These are phyloP conservation scores for Notodonta ziczac DNA, from an alignment of 2,888 invertebrate genomes.

Conservation along the genomic window DNA sequence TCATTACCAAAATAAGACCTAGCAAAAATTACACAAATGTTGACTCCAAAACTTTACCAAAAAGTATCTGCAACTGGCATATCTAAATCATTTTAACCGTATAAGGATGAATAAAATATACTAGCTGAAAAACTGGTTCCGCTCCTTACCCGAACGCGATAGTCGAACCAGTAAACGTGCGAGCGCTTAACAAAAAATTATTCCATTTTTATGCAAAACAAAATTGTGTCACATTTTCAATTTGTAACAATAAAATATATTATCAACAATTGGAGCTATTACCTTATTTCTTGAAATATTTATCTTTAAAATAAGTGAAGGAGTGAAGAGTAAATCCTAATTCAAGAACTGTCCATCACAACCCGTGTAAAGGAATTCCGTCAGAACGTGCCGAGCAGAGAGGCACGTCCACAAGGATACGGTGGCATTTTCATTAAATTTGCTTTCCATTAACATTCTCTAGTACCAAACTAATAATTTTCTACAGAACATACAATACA, in stretches of 20 bases:
- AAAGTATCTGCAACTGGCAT: neutral
- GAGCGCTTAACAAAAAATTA: slow-evolving; percentile 58
- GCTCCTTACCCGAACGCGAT: slow-evolving; percentile 69
- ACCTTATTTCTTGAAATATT: neutral
- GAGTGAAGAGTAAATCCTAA: too few relatives aligned
- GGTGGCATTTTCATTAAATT: slow-evolving; percentile 1
- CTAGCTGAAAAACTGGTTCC: slow-evolving; percentile 30
- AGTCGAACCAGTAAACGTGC: slow-evolving; percentile 74
- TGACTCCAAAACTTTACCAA: neutral
- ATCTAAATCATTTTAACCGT: slow-evolving; percentile 1
- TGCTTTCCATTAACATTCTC: neutral
- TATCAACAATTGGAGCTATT: slow-evolving; percentile 6
- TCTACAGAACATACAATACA: neutral
- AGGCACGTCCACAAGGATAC: neutral
- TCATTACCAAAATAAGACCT: neutral
- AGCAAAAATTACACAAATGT: neutral
- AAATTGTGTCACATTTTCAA: slow-evolving; percentile 4
- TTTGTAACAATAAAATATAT: too few relatives aligned
- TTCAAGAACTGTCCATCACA: neutral
- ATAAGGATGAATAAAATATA: slow-evolving; percentile 10
- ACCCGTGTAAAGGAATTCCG: neutral
- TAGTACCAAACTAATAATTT: neutral
- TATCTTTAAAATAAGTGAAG: neutral
- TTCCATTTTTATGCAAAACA: slow-evolving; percentile 10
- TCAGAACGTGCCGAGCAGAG: neutral